Evolutionary conservation across 2,888 invertebrate species (phyloP).

Genomic region (Lingula anatina): DNA sequence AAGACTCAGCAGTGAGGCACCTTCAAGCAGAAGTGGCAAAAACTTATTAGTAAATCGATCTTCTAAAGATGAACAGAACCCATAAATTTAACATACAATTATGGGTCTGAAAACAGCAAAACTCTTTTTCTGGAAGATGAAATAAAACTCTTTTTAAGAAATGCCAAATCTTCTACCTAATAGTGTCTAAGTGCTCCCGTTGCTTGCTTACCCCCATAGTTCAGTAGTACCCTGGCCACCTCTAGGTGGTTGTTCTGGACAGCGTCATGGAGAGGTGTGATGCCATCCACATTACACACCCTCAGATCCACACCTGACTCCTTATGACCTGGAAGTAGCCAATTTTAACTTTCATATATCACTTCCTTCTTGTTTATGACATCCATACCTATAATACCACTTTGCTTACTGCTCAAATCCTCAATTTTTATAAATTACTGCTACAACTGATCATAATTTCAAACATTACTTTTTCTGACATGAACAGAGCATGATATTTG

Average conservation of each 20-base stretch:
- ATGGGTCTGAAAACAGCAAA: too few relatives aligned
- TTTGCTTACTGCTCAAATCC: too few relatives aligned
- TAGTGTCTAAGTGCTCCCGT: too few relatives aligned
- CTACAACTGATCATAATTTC: not conserved
- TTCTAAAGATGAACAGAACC: too few relatives aligned
- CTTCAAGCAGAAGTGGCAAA: too few relatives aligned
- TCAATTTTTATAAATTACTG: too few relatives aligned
- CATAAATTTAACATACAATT: too few relatives aligned
- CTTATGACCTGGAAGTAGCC: conserved; percentile 6
- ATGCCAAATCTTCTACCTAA: too few relatives aligned
- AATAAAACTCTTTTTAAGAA: too few relatives aligned
- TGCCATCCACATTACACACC: conserved; percentile 53
- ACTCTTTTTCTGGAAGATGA: too few relatives aligned
- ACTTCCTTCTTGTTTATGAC: not conserved
- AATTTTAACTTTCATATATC: too few relatives aligned
- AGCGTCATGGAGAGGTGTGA: conserved; percentile 67
- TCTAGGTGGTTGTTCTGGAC: conserved; percentile 55
- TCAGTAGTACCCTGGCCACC: conserved; percentile 59
- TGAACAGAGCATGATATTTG: not conserved
- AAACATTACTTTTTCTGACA: not conserved
- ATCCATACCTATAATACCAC: not conserved
- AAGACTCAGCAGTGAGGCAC: not conserved
- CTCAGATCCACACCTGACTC: conserved; percentile 23
- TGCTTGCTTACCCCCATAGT: conserved; percentile 57
- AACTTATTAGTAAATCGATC: too few relatives aligned